Conservation (phyloP, 2,888 invertebrate genomes). For the Neoaliturus tenellus region DNA sequence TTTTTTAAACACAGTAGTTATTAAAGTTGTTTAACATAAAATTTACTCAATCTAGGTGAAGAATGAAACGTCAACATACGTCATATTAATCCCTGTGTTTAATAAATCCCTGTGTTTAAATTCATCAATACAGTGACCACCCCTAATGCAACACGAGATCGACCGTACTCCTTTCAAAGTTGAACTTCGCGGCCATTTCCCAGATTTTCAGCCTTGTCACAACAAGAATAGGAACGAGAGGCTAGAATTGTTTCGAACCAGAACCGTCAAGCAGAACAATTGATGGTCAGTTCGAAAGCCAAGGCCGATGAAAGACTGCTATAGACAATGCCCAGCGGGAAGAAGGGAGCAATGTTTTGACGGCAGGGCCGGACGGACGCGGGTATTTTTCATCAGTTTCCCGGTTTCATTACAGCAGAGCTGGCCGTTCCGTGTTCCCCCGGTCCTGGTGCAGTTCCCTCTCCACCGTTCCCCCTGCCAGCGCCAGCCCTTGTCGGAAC, state of each 20-base stretch:
- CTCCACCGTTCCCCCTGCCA: neutral
- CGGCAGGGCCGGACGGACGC: conserved; percentile 2
- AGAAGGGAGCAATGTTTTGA: neutral
- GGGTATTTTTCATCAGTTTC: conserved; percentile 52
- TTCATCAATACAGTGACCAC: too few relatives aligned
- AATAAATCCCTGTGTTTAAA: too few relatives aligned
- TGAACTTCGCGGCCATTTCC: too few relatives aligned
- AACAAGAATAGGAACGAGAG: neutral
- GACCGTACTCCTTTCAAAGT: too few relatives aligned
- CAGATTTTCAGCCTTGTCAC: too few relatives aligned
- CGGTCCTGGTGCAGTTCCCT: neutral
- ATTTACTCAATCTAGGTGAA: too few relatives aligned
- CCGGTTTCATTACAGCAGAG: conserved; percentile 44
- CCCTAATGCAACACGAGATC: too few relatives aligned
- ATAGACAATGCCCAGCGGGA: conserved; percentile 18
- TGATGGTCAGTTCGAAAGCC: neutral
- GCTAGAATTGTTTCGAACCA: neutral
- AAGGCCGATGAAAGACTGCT: neutral
- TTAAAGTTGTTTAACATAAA: too few relatives aligned
- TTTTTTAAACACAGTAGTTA: too few relatives aligned
- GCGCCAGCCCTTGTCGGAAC: neutral
- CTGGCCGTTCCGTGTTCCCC: conserved; percentile 10
- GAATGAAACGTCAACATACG: too few relatives aligned
- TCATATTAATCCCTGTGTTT: too few relatives aligned
- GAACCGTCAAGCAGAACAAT: neutral